These are phyloP conservation scores for Gymnocheta viridis DNA, from an alignment of 2,888 invertebrate species.

Conservation along the genomic window DNA sequence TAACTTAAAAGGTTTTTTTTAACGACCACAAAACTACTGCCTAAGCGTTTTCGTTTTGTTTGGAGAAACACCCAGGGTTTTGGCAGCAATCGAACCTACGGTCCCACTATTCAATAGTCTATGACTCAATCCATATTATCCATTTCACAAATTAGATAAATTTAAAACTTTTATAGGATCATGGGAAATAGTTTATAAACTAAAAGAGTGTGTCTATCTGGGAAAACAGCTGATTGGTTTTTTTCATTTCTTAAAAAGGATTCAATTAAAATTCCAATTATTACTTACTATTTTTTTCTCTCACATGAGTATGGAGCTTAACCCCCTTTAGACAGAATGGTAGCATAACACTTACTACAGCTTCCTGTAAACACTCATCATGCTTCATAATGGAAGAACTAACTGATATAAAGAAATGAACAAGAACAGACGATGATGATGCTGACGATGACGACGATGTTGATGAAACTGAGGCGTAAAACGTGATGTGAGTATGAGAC, in stretches of 20 bases:
- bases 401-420: constrained; percentile 34
- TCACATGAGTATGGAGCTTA: constrained; percentile 19
- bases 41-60: too few relatives aligned
- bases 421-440: constrained; percentile 27
- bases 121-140: too few relatives aligned
- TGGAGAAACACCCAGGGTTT: too few relatives aligned
- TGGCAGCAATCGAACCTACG: too few relatives aligned
- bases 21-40: too few relatives aligned
- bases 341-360: constrained; percentile 42
- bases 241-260: constrained; percentile 36
- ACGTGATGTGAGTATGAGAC: constrained; percentile 35
- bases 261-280: constrained; percentile 60
- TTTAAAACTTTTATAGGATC: too few relatives aligned
- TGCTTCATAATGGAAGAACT: background rate
- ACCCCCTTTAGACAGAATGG: constrained; percentile 45
- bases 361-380: constrained; percentile 48
- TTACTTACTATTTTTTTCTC: constrained; percentile 30
- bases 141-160: too few relatives aligned
- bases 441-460: constrained; percentile 16
- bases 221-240: constrained; percentile 36
- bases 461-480: constrained; percentile 24
- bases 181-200: too few relatives aligned
- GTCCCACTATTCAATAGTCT: too few relatives aligned
- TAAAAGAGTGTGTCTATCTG: background rate
- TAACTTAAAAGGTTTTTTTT: too few relatives aligned